These are phyloP conservation scores for Sweltsa coloradensis DNA, from an alignment of 1,140 invertebrate species.

Conservation along the genomic window DNA sequence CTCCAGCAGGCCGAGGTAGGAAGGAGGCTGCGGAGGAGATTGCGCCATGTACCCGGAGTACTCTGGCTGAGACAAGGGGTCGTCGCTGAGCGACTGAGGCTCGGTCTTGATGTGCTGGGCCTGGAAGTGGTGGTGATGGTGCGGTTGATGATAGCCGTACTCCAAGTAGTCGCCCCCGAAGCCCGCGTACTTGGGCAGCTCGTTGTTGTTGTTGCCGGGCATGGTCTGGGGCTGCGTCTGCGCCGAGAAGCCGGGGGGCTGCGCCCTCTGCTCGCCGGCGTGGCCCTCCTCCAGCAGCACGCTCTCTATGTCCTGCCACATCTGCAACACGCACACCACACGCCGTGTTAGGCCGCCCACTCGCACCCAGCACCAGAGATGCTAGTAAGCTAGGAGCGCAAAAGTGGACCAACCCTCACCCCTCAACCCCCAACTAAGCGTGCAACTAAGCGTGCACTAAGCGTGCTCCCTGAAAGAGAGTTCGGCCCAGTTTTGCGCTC, in stretches of 20 bases:
- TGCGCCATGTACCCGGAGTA: background rate
- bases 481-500: no score
- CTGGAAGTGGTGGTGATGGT: no score
- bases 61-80: background rate
- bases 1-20: conserved; percentile 4
- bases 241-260: conserved; percentile 10
- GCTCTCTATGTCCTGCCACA: conserved; percentile 39
- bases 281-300: conserved; percentile 28
- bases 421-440: no score
- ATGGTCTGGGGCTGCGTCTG: background rate
- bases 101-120: conserved; percentile 1
- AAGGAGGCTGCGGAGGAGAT: no score
- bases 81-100: background rate
- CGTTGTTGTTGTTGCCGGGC: background rate
- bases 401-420: no score
- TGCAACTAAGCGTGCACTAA: no score
- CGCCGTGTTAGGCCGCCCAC: no score
- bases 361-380: no score
- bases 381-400: no score
- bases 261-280: conserved; percentile 13
- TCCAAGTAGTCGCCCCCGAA: conserved; percentile 28
- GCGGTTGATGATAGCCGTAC: conserved; percentile 20
- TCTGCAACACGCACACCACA: conserved; percentile 22
- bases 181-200: conserved; percentile 1
- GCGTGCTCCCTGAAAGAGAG: no score